Conservation (phyloP, 1,140 invertebrate species). For the Chironomus tepperi region DNA sequence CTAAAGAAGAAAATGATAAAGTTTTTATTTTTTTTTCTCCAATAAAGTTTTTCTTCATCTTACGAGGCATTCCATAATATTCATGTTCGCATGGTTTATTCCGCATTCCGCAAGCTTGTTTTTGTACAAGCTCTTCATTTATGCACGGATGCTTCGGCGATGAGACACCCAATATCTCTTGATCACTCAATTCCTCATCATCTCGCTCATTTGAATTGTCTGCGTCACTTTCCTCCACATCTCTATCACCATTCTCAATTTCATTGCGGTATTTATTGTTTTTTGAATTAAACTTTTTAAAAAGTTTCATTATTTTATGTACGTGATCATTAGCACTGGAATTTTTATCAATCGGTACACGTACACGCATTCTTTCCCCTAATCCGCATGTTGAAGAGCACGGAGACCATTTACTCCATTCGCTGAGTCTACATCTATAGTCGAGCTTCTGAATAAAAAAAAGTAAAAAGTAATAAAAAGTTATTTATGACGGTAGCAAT, state of each 20-base stretch:
- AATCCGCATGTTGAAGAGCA: slow-evolving; percentile 60
- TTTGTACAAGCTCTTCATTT: slow-evolving; percentile 7
- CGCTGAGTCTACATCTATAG: neutral
- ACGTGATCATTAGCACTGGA: neutral
- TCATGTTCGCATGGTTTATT: neutral
- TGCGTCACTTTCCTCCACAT: neutral
- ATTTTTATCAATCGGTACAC: slow-evolving; percentile 30
- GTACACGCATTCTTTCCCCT: slow-evolving; percentile 31
- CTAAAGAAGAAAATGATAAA: too few species aligned
- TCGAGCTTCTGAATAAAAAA: neutral
- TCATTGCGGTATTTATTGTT: slow-evolving; percentile 14
- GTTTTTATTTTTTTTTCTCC: neutral
- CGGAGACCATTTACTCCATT: slow-evolving; percentile 51
- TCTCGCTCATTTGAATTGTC: neutral
- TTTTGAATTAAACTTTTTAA: slow-evolving; percentile 30
- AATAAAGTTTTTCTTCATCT: neutral
- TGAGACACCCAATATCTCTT: neutral
- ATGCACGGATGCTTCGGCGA: neutral
- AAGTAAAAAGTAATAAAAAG: neutral
- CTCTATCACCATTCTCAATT: neutral
- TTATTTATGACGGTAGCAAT: too few species aligned
- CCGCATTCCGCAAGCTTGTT: slow-evolving; percentile 2
- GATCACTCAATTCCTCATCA: slow-evolving; percentile 3
- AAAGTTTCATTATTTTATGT: neutral
- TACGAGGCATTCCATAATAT: neutral